phyloP scores from a whole-genome alignment of 1,140 invertebrate genomes.

The Magallana angulata region DNA sequence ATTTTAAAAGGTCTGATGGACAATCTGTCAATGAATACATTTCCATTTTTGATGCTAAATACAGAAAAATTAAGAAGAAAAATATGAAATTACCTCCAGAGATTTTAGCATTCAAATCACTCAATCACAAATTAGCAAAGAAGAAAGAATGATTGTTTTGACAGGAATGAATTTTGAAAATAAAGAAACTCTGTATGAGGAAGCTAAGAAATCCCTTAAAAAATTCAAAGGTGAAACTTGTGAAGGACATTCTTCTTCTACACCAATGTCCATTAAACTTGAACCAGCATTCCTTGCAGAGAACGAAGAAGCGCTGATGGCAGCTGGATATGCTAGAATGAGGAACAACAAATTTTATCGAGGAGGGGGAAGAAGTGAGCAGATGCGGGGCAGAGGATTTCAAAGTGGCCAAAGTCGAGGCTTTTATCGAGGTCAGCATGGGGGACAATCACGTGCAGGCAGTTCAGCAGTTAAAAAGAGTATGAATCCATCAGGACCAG shows the following conservation, averaged over 20 bases:
- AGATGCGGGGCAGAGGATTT: background rate
- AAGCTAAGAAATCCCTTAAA: slow-evolving; percentile 61
- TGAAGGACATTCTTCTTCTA: background rate
- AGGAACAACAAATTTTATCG: background rate
- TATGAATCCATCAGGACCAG: background rate
- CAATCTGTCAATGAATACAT: slow-evolving; percentile 50
- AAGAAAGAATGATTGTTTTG: slow-evolving; percentile 53
- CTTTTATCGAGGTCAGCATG: background rate
- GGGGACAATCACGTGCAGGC: background rate
- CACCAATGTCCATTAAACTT: background rate
- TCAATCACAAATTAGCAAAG: slow-evolving; percentile 46
- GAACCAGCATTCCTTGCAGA: slow-evolving; percentile 3
- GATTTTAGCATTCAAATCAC: slow-evolving; percentile 52
- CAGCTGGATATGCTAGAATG: too few species aligned
- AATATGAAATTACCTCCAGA: slow-evolving; percentile 49
- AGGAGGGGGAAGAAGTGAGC: background rate
- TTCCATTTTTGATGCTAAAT: slow-evolving; percentile 53
- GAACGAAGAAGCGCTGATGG: background rate
- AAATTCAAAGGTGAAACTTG: slow-evolving; percentile 53
- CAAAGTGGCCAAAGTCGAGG: background rate
- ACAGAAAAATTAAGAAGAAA: slow-evolving; percentile 58
- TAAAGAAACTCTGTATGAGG: slow-evolving; percentile 47
- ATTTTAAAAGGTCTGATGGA: slow-evolving; percentile 52
- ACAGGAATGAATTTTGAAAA: slow-evolving; percentile 56
- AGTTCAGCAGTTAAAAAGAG: background rate